Percentiles rank a stretch among this genome's conserved stretches.
Conservation (phyloP, 2,888 invertebrate species). For the Coleophora flavipennella region DNA sequence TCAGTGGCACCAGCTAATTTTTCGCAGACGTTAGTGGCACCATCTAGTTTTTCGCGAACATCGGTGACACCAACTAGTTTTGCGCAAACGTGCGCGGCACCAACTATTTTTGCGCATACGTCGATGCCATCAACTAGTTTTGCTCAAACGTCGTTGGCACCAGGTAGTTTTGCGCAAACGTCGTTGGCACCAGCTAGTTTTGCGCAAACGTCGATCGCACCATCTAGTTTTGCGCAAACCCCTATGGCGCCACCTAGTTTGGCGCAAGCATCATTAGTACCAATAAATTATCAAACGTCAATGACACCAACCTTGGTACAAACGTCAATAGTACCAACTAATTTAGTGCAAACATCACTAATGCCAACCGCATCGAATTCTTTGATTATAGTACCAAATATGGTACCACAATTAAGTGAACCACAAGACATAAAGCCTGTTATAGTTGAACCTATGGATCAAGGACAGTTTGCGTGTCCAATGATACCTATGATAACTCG, state of each 20-base stretch:
- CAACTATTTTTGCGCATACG: background rate
- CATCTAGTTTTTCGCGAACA: background rate
- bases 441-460: no score
- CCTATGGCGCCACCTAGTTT: background rate
- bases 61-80: background rate
- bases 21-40: conserved; percentile 2
- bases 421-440: no score
- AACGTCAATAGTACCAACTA: no score
- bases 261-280: background rate
- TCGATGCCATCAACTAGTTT: conserved; percentile 1
- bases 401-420: no score
- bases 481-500: no score
- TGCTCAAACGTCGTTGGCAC: background rate
- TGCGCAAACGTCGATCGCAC: conserved; percentile 2
- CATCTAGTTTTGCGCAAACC: background rate
- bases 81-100: background rate
- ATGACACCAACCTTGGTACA: no score
- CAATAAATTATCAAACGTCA: no score
- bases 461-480: no score
- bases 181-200: background rate
- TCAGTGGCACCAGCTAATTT: background rate
- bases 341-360: no score
- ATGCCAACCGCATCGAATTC: no score
- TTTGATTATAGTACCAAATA: no score
- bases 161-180: background rate